Percentiles rank a stretch among this genome's conserved stretches.
These are phyloP conservation scores for Cherax destructor DNA, from an alignment of 1,140 invertebrate species.

Conservation along the genomic window DNA sequence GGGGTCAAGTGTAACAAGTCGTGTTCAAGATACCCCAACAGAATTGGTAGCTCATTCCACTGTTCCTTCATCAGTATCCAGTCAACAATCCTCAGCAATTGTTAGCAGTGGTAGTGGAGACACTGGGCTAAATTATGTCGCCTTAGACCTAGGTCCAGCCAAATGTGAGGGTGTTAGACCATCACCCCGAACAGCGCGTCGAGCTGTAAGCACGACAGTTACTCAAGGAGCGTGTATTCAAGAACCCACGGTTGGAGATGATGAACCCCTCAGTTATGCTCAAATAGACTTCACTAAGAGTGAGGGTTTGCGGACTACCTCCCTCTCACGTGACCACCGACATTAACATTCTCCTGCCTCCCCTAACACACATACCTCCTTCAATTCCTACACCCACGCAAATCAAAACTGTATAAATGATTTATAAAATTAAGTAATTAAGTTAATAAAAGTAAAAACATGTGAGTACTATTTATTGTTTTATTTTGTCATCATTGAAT, in stretches of 20 bases:
- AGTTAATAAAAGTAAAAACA: slow-evolving; percentile 62
- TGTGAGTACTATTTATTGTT: slow-evolving; percentile 39
- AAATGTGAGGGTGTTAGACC: slow-evolving; percentile 51
- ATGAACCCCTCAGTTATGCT: slow-evolving; percentile 68
- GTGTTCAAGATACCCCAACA: slow-evolving; percentile 26
- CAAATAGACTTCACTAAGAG: slow-evolving; percentile 72
- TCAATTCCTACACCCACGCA: slow-evolving; percentile 52
- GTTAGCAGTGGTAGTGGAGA: slow-evolving; percentile 49
- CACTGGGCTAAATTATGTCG: slow-evolving; percentile 62
- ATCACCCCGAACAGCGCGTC: slow-evolving; percentile 46
- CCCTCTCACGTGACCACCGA: slow-evolving; percentile 65
- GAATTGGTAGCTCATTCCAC: slow-evolving; percentile 47
- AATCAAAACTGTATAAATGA: slow-evolving; percentile 69
- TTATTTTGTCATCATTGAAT: slow-evolving; percentile 10
- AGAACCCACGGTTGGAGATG: slow-evolving; percentile 46
- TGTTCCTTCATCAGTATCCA: slow-evolving; percentile 43
- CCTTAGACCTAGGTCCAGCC: slow-evolving; percentile 52
- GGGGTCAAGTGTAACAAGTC: slow-evolving; percentile 5
- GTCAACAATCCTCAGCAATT: slow-evolving; percentile 32
- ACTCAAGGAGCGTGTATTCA: slow-evolving; percentile 18
- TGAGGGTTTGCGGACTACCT: slow-evolving; percentile 69
- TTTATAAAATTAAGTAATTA: slow-evolving; percentile 65
- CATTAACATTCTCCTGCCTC: slow-evolving; percentile 64
- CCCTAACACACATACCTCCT: neutral
- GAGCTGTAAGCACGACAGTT: slow-evolving; percentile 24